Base-by-base conservation (phyloP, 2,888 invertebrate species). In the Hirtodrosophila trivittata region DNA sequence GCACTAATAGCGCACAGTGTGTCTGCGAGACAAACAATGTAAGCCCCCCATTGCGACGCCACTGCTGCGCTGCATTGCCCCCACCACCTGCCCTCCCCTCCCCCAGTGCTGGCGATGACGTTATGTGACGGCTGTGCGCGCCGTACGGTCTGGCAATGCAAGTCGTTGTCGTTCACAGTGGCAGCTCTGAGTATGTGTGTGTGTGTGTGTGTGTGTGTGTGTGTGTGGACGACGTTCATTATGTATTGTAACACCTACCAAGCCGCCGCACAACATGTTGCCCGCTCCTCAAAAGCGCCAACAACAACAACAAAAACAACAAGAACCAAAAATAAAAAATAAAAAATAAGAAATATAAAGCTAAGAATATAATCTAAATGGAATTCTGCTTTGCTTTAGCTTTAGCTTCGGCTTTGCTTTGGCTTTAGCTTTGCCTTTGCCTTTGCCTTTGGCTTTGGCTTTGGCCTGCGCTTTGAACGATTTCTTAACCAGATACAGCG, bases 161-260 rank as follows among this genome's bases (percentile, higher is more conserved):
- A 30, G 39, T 42, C 28, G 47, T 26, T 45, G 46, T 25, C 41
- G 56, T 8, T 38, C 54, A 52, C 57, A 60, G 42, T 51, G 52
- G 52, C 71, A 49, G 55, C 56, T 39, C 59, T 46, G 64, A 60
- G 25, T 51, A 59, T 60, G 59, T 46, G 32, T 13, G 41, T 35
- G 35, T 26, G 13, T 35, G 9, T 45, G 33, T 52, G 33, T 57
- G 38, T 41, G 38, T 63, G 46, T 43, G 28, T 38, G 43, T 57
- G 45, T 60, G 33, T 59, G 56, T 59, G 59, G 45, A 51, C 37
- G 70, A 56, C 51, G 75, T 78, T 73, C 63, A 74, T 72, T 63
- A 67, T 77, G 77, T 77, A 78, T 76, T 77, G 81, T 75, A 82
- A 81, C 82, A 81, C 80, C 81, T 81, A 66, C 70, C 66, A 58